A percentile compares a stretch with the other conserved stretches of the same genome.
Evolutionary conservation across 2,888 invertebrate species (phyloP).

Genomic region (Drosophila nr. medialis): DNA sequence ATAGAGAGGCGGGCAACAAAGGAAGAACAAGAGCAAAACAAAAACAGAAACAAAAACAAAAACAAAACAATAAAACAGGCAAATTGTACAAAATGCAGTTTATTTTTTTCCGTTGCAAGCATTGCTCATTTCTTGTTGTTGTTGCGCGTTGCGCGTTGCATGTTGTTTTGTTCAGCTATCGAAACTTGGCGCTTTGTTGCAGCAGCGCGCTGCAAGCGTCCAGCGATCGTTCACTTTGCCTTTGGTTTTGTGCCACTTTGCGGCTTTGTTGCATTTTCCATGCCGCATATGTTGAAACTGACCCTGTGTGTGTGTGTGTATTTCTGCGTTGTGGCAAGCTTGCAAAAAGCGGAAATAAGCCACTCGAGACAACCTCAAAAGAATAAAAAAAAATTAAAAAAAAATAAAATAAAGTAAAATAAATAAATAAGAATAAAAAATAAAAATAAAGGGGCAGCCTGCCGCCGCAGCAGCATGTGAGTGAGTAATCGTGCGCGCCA

Average conservation of each 20-base stretch:
- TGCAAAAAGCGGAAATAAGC: slow-evolving; percentile 76
- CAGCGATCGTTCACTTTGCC: slow-evolving; percentile 51
- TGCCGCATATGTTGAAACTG: slow-evolving; percentile 53
- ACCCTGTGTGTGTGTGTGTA: slow-evolving; percentile 20
- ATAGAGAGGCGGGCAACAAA: slow-evolving; percentile 49
- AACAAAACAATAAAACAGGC: slow-evolving; percentile 30
- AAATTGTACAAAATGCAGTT: slow-evolving; percentile 48
- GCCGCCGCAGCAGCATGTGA: slow-evolving; percentile 12
- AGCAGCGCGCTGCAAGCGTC: slow-evolving; percentile 29
- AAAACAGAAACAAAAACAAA: neutral
- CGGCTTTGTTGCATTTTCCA: slow-evolving; percentile 16
- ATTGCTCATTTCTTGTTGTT: slow-evolving; percentile 2
- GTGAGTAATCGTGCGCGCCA: slow-evolving; percentile 72
- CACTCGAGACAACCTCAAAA: slow-evolving; percentile 75
- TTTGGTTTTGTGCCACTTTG: slow-evolving; percentile 54
- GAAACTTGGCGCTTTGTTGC: slow-evolving; percentile 66
- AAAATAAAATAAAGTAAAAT: neutral
- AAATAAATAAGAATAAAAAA: neutral
- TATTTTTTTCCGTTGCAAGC: neutral
- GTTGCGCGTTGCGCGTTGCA: neutral
- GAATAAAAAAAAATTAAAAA: too few species aligned
- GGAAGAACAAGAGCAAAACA: slow-evolving; percentile 59
- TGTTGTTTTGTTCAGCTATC: slow-evolving; percentile 51
- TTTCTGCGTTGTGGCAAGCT: slow-evolving; percentile 15
- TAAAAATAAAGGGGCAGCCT: neutral